Percentiles rank a stretch among this genome's conserved stretches.
Evolutionary conservation across 2,888 invertebrate species (phyloP).

Genomic region (Glomeris marginata): DNA sequence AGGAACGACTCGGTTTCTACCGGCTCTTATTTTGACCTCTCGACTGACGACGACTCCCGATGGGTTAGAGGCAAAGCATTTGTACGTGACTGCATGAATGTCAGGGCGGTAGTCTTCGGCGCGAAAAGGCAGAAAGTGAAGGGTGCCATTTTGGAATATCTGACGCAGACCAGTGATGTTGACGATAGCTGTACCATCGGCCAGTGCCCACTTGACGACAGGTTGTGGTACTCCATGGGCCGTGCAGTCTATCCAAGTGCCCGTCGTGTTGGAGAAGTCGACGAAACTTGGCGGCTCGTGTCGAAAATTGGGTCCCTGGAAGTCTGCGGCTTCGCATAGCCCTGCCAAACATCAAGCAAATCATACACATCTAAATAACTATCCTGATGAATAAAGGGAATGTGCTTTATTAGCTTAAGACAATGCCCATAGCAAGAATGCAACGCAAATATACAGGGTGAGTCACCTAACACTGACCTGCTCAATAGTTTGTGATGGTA

Average conservation of each 20-base stretch:
- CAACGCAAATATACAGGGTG: too few relatives aligned
- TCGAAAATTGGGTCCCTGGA: conserved; percentile 27
- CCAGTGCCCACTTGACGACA: conserved; percentile 11
- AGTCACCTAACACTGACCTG: too few relatives aligned
- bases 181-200: conserved; percentile 23
- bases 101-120: conserved; percentile 19
- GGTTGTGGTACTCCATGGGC: conserved; percentile 30
- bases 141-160: conserved; percentile 21
- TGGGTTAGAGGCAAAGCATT: conserved; percentile 20
- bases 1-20: conserved; percentile 16
- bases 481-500: too few relatives aligned
- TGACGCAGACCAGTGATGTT: conserved; percentile 21
- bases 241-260: conserved; percentile 26
- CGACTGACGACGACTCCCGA: conserved; percentile 21
- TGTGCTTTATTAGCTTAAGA: too few relatives aligned
- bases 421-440: too few relatives aligned
- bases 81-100: conserved; percentile 21
- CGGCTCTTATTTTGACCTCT: conserved; percentile 21
- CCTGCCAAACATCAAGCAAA: too few relatives aligned
- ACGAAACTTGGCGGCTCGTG: conserved; percentile 26
- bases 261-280: conserved; percentile 27
- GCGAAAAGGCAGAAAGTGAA: conserved; percentile 21
- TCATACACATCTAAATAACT: too few relatives aligned
- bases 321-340: conserved; percentile 1
- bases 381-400: too few relatives aligned